Conservation (phyloP, 1,140 invertebrate species). For the Drosophila novamexicana region DNA sequence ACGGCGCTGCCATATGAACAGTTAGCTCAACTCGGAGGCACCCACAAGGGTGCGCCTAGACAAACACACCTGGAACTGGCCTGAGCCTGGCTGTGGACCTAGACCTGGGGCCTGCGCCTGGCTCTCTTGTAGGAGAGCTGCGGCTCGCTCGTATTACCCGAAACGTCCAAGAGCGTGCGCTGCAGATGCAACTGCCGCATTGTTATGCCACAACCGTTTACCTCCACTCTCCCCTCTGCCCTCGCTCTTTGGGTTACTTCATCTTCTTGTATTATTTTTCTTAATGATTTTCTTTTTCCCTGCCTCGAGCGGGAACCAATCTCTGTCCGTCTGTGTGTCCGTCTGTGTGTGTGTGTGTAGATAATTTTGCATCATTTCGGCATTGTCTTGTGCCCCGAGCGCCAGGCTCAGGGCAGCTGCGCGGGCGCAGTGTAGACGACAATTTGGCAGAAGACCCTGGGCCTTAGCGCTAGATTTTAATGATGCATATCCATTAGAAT, state of each 20-base stretch:
- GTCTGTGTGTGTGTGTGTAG: conserved; percentile 29
- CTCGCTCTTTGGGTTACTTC: background rate
- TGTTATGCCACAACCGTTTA: conserved; percentile 30
- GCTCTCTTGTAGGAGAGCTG: conserved; percentile 36
- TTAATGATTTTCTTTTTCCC: conserved; percentile 71
- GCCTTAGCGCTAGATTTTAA: conserved; percentile 19
- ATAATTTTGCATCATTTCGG: conserved; percentile 77
- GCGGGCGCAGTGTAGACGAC: conserved; percentile 25
- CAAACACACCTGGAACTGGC: conserved; percentile 53
- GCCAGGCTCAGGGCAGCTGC: conserved; percentile 59
- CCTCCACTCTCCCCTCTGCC: background rate
- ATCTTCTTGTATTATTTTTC: conserved; percentile 19
- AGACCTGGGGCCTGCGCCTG: background rate
- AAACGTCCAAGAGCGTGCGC: conserved; percentile 20
- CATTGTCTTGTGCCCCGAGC: conserved; percentile 51
- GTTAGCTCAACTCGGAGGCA: conserved; percentile 42
- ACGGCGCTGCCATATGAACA: conserved; percentile 45
- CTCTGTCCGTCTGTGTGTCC: conserved; percentile 10
- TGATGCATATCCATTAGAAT: conserved; percentile 8
- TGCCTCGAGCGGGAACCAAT: conserved; percentile 5
- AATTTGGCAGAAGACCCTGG: conserved; percentile 50
- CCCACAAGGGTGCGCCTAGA: conserved; percentile 61
- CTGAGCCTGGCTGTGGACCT: background rate
- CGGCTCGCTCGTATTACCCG: conserved; percentile 37
- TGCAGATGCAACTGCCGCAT: conserved; percentile 45